phyloP scores from a whole-genome alignment of 92 coral and sea anemone genomes.

The Galaxea fascicularis region DNA sequence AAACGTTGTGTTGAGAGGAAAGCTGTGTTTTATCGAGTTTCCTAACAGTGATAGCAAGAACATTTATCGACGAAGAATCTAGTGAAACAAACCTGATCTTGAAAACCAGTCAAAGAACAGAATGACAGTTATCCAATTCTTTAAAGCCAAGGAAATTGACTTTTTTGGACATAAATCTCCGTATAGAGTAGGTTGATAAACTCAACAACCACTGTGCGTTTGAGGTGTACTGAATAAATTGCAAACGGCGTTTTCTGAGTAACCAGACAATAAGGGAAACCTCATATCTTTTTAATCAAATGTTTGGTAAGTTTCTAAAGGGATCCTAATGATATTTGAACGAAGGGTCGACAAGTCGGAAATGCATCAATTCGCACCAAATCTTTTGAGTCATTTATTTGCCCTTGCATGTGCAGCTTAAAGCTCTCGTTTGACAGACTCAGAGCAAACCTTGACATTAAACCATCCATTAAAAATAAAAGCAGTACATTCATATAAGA shows the following conservation, averaged over 20 bases:
- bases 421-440: background rate
- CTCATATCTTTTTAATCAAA: slow-evolving; percentile 25
- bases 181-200: background rate
- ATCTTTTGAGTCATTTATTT: background rate
- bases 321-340: slow-evolving; percentile 7
- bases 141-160: background rate
- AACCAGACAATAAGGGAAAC: background rate
- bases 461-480: background rate
- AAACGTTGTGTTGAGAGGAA: no score
- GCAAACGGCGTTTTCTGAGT: background rate
- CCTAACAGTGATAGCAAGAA: no score
- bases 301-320: background rate
- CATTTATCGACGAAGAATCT: no score
- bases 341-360: slow-evolving; percentile 18
- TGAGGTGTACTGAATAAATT: background rate
- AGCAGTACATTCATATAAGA: background rate
- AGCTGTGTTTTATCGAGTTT: no score
- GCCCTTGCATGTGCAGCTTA: slow-evolving; percentile 4
- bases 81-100: slow-evolving; percentile 16
- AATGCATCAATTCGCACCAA: slow-evolving; percentile 8
- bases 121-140: background rate
- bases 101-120: background rate
- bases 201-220: background rate
- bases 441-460: background rate
- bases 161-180: background rate